Conservation (phyloP, 2,113 vertebrate species). For the Mus pahari region DNA sequence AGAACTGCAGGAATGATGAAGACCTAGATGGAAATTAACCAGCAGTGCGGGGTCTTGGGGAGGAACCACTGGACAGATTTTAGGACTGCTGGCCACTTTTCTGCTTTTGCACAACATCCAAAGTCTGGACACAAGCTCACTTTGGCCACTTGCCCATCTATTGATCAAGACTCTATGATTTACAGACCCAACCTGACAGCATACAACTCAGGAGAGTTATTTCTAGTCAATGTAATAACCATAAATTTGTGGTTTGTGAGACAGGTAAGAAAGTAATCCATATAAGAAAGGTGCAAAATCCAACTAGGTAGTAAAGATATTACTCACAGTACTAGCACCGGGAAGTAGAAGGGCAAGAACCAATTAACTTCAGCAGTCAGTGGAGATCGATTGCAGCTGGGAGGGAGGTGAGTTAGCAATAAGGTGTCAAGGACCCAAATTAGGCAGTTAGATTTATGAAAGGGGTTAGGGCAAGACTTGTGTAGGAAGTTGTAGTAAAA, state of each 20-base stretch:
- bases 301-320: constrained; percentile 16
- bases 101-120: constrained; percentile 12
- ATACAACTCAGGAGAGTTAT: neutral
- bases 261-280: constrained; percentile 43
- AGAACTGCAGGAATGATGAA: neutral
- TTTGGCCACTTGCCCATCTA: neutral
- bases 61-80: neutral
- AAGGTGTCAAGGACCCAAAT: neutral
- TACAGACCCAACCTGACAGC: neutral
- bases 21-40: neutral
- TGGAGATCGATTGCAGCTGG: neutral
- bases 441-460: constrained; percentile 34
- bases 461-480: neutral
- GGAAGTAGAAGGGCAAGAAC: neutral
- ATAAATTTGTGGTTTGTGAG: constrained; percentile 31
- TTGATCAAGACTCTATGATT: neutral
- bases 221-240: neutral
- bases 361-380: constrained; percentile 29
- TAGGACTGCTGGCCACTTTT: neutral
- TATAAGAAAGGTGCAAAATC: constrained; percentile 23
- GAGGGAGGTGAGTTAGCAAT: neutral
- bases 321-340: neutral
- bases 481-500: neutral
- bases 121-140: neutral
- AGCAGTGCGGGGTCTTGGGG: neutral